Evolutionary conservation across 2,888 invertebrate genomes (phyloP), one percentile per base, ranked within the genome.

Genomic region (Loripinus fragilis): DNA sequence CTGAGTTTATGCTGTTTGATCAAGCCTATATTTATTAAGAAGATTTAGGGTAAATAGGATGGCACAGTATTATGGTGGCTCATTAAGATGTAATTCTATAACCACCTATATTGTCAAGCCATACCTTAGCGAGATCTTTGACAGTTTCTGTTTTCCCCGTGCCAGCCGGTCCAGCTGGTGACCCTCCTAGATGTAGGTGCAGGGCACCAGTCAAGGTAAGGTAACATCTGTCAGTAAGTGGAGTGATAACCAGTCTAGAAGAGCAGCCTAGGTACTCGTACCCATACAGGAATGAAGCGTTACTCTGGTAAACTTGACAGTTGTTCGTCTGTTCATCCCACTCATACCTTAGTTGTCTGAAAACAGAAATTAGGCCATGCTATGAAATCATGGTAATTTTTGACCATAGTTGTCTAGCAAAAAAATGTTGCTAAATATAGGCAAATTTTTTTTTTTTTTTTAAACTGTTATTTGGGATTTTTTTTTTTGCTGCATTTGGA

Each of bases 131-230:
- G 66, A 93, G 85, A 85, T 93, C 93, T 85, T 93, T 93, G 72
- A 93, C 92, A n/a, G 93, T 93, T 83, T 93, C 93, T 30, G 93
- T 93, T 85, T 93, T 93, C 8, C 93, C 93, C 17, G 93, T 93
- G 20, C 93, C 93, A 30, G 93, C 93, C 35, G 93, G 93, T 15
- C 93, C 93, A 7, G 93, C 93, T 15, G 93, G 93, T 33, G 93
- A 93, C 0, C 93, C 93, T 5, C 93, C 93, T 0, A 93, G 88
- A 82, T 93, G 90, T 5, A 93, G 87, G 80, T 93, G 91, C 52
- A 93, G 86, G 52, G 93, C 93, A 25, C 93, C 93, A 35, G 92
- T 93, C 80, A 93, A 85, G 7, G 93, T 93, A 38, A 93, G 89
- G 84, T 93, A 92, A 81, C 93, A 93, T 66, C 93, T 86, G 85